Evolutionary conservation across 2,113 vertebrate genomes (phyloP), one percentile per base, ranked within the genome.

Genomic region (Psilopogon haemacephalus): DNA sequence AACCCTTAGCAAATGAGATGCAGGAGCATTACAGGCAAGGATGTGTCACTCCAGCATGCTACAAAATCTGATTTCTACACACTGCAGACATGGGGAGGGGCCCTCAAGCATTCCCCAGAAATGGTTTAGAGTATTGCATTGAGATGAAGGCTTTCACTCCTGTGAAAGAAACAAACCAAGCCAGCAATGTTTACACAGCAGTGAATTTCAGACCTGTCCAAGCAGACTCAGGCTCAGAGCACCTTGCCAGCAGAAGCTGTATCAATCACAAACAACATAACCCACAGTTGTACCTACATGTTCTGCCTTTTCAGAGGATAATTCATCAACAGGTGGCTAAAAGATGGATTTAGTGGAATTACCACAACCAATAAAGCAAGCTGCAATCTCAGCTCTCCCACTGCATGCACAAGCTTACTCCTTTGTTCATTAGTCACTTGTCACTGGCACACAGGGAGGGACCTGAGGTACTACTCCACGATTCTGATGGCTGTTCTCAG

Each of bases 291-390:
- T 83, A 68, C 17, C 52, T 37, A 44, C 0, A 4, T 27, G 37
- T 84, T 86, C 80, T 52, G 12, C 48, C 58, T 81, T 89, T 92
- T 64, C 24, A 94, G 77, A 75, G 44, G 54, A 75, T 52, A 75
- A 90, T 82, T 86, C 73, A 78, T 62, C 81, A 94, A 94, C 88
- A 93, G 67, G 95, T 90, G 68, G 64, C 40, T 89, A 74, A 84
- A 70, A 42, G 37, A 37, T 1, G 11, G 65, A 27, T 52, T 72
- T 85, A 63, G 46, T 19, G 21, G 81, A 93, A 92, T 77, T 71
- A 72, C 46, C 52, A 71, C 44, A 40, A 46, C 23, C 17, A 75
- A 37, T 33, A 20, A 64, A 69, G 67, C 7, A 60, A 94, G 72
- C 62, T 65, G 80, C 76, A 78, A n/a, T 35, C 79, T 73, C 76